Evolutionary conservation across 2,888 invertebrate genomes (phyloP), one percentile per base, ranked within the genome.

Genomic region (Drosophila glabriapex): DNA sequence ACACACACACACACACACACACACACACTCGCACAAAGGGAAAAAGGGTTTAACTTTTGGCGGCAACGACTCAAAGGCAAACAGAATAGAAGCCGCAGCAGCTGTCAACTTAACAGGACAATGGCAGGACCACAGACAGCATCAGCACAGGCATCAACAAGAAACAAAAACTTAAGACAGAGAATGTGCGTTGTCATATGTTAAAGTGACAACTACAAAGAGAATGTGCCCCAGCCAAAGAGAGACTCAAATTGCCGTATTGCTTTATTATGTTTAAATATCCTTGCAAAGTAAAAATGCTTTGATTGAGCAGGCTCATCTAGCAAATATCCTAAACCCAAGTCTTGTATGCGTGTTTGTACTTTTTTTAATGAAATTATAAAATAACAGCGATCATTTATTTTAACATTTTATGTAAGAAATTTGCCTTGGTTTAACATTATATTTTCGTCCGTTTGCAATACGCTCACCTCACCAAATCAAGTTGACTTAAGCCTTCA

Each of bases 161-260:
- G 54, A 35, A 31, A 55, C 19, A 19, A 29, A 35, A 54, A 12
- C 31, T 41, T 16, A 49, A 52, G 28, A 29, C n/a, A 66, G 49
- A 59, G 55, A 82, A 73, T 75, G 58, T 85, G 85, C 85, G 68
- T 77, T 78, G 85, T 76, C 80, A 80, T 82, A 85, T 85, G 85
- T 80, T 73, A 84, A 80, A 78, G 64, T 69, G 78, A 73, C 73
- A 67, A 63, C 50, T 43, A 63, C 59, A 66, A 82, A 71, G 69
- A 37, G 59, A 71, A 49, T 49, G 10, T 7, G 43, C 19, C 35
- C 14, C 53, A 22, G 31, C 9, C 53, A 41, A 54, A 50, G 22
- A 14, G 49, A 25, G 50, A 9, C 49, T 69, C 66, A 59, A 67
- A 65, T 77, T 77, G 67, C 77, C 68, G 64, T n/a, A 16, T 4